A percentile compares a stretch with the other conserved stretches of the same genome.
Conservation (phyloP, 2,113 vertebrate genomes). For the Engystomops pustulosus region DNA sequence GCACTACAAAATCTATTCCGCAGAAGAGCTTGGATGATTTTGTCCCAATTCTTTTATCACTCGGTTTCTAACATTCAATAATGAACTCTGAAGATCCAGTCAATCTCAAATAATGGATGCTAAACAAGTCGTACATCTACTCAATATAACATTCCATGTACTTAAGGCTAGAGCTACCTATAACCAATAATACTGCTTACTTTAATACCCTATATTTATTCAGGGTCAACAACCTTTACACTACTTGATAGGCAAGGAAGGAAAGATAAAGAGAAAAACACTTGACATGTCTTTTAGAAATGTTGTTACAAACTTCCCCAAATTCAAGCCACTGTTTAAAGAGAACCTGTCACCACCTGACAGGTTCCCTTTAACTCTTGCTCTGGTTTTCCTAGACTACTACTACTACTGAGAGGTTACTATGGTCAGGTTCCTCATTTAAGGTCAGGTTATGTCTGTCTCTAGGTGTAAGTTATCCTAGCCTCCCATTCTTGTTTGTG, state of each 20-base stretch:
- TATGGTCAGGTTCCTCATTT: no score
- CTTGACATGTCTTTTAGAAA: not conserved
- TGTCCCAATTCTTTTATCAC: not conserved
- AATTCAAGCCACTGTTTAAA: no score
- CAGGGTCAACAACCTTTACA: not conserved
- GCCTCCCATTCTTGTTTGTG: no score
- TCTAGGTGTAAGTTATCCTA: no score
- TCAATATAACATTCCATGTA: not conserved
- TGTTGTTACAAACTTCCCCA: no score
- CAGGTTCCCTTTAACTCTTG: no score
- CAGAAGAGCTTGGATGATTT: not conserved
- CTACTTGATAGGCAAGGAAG: not conserved
- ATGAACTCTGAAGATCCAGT: not conserved
- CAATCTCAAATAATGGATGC: not conserved
- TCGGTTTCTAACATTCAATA: not conserved
- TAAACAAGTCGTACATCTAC: not conserved
- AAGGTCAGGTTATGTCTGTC: no score
- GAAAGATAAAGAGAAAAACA: not conserved
- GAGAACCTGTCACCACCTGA: no score
- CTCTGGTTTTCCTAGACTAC: no score
- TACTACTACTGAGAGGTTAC: no score
- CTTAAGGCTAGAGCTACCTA: not conserved
- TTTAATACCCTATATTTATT: not conserved
- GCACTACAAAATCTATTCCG: constrained; percentile 19
- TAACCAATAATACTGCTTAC: no score